These are phyloP conservation scores for Saccopteryx bilineata DNA, from an alignment of 2,113 vertebrate genomes.

Conservation along the genomic window DNA sequence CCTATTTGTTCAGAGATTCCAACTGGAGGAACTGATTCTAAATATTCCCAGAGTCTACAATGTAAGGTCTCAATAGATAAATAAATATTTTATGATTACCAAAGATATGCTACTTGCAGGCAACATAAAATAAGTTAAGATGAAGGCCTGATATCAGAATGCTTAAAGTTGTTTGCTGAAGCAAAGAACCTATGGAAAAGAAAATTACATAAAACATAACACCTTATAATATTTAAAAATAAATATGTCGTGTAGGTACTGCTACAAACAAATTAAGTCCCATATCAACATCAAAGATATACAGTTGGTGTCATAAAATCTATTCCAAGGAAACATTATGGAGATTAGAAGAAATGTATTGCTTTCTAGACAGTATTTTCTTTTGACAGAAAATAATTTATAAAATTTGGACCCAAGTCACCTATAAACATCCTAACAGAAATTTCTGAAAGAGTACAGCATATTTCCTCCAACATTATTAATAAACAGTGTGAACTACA, in stretches of 20 bases:
- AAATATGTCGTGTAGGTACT: not conserved
- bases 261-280: not conserved
- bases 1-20: not conserved
- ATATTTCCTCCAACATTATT: not conserved
- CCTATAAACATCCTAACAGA: not conserved
- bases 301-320: not conserved
- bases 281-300: not conserved
- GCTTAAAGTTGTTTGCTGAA: slow-evolving; percentile 28
- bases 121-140: not conserved
- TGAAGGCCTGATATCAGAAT: not conserved
- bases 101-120: not conserved
- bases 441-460: not conserved
- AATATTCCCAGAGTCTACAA: not conserved
- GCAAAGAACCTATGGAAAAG: not conserved
- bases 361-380: not conserved
- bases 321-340: not conserved
- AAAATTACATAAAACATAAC: slow-evolving; percentile 35
- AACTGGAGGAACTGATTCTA: not conserved
- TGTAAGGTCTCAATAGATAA: not conserved
- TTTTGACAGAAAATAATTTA: not conserved
- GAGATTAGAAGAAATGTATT: not conserved
- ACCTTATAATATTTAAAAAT: not conserved
- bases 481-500: not conserved
- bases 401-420: not conserved
- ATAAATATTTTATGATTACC: not conserved